Conservation (phyloP, 2,888 invertebrate species). For the Melieria crassipennis region DNA sequence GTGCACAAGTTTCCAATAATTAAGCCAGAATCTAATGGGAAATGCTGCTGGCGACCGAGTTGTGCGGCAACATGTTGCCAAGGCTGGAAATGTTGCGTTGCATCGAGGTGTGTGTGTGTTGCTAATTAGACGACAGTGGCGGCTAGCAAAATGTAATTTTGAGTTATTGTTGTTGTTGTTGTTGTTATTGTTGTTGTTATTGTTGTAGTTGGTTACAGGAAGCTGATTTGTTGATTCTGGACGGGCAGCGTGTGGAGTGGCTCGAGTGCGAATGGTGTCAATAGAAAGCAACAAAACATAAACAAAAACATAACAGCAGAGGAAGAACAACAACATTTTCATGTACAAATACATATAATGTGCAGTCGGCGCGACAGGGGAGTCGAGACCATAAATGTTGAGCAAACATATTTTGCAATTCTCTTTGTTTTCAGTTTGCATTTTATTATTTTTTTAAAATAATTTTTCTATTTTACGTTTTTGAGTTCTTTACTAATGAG, state of each 20-base stretch:
- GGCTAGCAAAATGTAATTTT: no score
- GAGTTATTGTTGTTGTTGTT: no score
- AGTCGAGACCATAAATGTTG: conserved; percentile 24
- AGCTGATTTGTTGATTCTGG: conserved; percentile 23
- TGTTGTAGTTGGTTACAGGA: not conserved
- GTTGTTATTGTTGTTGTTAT: no score
- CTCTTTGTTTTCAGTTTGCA: conserved; percentile 9
- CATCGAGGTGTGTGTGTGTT: no score
- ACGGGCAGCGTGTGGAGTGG: conserved; percentile 12
- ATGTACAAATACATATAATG: not conserved
- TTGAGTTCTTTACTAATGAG: not conserved
- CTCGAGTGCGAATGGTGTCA: conserved; percentile 22
- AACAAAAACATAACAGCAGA: not conserved
- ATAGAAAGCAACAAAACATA: conserved; percentile 1
- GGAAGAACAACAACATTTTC: not conserved
- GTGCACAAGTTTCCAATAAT: no score
- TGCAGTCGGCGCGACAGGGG: not conserved
- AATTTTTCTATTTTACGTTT: not conserved
- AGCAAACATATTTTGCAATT: conserved; percentile 32
- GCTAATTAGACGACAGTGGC: no score
- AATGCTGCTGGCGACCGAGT: conserved; percentile 17
- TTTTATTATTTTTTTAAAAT: conserved; percentile 4
- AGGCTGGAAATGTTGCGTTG: no score
- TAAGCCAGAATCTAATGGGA: conserved; percentile 13
- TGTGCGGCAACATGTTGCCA: conserved; percentile 11